Percentiles rank a stretch among this genome's conserved stretches.
Conservation (phyloP, 2,113 vertebrate genomes). For the Phrynosoma blainvillii region DNA sequence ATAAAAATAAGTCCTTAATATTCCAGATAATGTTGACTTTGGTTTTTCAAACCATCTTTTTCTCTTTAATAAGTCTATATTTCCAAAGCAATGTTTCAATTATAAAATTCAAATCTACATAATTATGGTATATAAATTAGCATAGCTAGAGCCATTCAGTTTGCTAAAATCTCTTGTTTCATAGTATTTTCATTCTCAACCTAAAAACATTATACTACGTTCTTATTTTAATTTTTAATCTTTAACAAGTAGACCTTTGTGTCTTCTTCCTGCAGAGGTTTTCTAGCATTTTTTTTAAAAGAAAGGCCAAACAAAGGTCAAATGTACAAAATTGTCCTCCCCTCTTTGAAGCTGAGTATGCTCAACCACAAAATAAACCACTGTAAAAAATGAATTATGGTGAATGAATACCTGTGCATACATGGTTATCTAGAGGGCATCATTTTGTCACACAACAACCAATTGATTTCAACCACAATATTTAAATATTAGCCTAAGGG, state of each 20-base stretch:
- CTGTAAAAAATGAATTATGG: slow-evolving; percentile 56
- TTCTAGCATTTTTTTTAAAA: slow-evolving; percentile 14
- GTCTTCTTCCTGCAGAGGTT: slow-evolving; percentile 27
- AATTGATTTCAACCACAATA: slow-evolving; percentile 43
- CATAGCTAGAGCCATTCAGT: slow-evolving; percentile 7
- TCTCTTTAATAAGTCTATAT: not conserved
- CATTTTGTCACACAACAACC: slow-evolving; percentile 29
- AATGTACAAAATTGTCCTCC: slow-evolving; percentile 20
- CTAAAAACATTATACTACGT: not conserved
- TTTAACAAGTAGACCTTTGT: slow-evolving; percentile 10
- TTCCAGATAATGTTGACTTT: not conserved
- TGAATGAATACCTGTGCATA: slow-evolving; percentile 57
- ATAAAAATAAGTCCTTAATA: not conserved
- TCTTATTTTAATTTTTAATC: slow-evolving; percentile 34
- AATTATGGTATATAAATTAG: slow-evolving; percentile 2
- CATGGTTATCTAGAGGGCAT: slow-evolving; percentile 36
- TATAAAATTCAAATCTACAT: not conserved
- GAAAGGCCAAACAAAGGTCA: slow-evolving; percentile 46
- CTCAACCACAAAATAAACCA: slow-evolving; percentile 67
- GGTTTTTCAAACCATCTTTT: not conserved
- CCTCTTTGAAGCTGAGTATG: slow-evolving; percentile 46
- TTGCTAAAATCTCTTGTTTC: slow-evolving; percentile 23
- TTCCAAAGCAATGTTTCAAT: not conserved
- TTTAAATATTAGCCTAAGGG: slow-evolving; percentile 29
- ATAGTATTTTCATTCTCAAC: not conserved